Evolutionary conservation across 2,797 vertebrate genomes (phyloP).

Genomic region (Vireo griseus): DNA sequence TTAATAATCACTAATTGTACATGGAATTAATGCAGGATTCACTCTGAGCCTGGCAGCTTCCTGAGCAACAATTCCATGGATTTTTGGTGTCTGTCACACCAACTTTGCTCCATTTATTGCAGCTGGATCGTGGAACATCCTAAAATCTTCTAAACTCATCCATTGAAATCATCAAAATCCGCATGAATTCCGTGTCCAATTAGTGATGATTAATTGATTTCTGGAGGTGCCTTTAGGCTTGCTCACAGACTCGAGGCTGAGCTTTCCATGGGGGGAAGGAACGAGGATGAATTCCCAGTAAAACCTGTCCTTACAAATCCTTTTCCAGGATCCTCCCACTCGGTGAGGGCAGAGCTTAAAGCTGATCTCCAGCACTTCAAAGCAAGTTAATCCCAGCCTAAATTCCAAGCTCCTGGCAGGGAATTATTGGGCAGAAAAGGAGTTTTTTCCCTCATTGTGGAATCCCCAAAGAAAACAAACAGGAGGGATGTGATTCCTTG

Average conservation of each 20-base stretch:
- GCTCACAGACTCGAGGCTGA: not conserved
- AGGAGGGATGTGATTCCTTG: not conserved
- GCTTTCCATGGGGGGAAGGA: not conserved
- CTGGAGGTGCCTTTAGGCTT: not conserved
- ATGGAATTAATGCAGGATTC: not conserved
- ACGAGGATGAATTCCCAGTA: not conserved
- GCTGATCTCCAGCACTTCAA: not conserved
- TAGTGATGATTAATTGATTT: not conserved
- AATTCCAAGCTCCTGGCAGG: not conserved
- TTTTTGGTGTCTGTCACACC: not conserved
- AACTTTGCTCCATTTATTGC: not conserved
- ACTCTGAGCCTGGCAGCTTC: not conserved
- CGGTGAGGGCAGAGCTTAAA: not conserved
- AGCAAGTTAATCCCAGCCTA: not conserved
- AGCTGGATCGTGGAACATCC: not conserved
- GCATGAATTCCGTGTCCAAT: not conserved
- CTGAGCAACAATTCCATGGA: not conserved
- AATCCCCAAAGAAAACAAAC: not conserved
- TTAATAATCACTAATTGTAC: no score
- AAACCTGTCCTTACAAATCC: not conserved
- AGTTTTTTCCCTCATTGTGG: not conserved
- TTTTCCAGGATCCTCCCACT: not conserved
- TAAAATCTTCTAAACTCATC: fast-evolving
- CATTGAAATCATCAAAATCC: not conserved
- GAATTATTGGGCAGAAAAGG: not conserved